These are phyloP conservation scores for Epirrhoe alternata DNA, from an alignment of 2,888 invertebrate genomes.

Conservation along the genomic window DNA sequence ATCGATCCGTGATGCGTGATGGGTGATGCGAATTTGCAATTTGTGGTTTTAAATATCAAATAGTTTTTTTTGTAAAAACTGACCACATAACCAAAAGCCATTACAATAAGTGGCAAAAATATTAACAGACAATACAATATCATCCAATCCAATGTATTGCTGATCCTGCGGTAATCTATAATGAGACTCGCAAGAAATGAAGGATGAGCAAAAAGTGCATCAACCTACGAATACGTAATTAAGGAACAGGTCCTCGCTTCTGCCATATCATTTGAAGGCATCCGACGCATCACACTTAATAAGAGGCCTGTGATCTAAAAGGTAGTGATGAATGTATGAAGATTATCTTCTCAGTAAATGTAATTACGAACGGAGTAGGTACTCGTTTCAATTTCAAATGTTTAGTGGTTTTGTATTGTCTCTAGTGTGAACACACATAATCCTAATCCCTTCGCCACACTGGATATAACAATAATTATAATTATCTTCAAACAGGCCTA, in stretches of 20 bases:
- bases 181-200: constrained; percentile 12
- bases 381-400: not conserved
- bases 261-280: constrained; percentile 42
- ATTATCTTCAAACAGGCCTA: too few relatives aligned
- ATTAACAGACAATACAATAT: not conserved
- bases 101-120: not conserved
- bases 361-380: not conserved
- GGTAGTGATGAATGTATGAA: not conserved
- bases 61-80: not conserved
- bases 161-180: not conserved
- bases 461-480: too few relatives aligned
- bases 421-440: not conserved
- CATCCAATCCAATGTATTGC: not conserved
- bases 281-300: constrained; percentile 37
- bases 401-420: not conserved
- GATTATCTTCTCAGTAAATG: not conserved
- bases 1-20: too few relatives aligned
- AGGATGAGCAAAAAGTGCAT: constrained; percentile 11
- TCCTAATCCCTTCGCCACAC: too few relatives aligned
- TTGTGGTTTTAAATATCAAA: too few relatives aligned
- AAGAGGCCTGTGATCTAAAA: constrained; percentile 21
- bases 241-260: constrained; percentile 27
- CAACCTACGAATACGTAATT: constrained; percentile 24
- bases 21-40: too few relatives aligned
- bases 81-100: not conserved